Evolutionary conservation across 2,888 invertebrate genomes (phyloP), one percentile per base, ranked within the genome.

Genomic region (Melipona bicolor): DNA sequence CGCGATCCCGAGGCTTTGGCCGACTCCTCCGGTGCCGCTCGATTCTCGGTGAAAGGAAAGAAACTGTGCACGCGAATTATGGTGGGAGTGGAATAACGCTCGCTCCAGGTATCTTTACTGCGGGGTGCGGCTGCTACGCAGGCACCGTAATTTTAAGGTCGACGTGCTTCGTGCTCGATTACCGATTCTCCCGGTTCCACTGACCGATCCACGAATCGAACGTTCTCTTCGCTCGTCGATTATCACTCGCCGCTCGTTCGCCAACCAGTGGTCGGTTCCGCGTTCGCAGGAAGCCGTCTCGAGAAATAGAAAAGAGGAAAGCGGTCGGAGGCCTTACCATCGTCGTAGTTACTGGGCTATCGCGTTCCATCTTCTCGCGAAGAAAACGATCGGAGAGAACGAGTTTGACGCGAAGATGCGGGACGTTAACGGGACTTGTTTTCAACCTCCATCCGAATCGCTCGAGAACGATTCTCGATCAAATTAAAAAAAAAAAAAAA

Each of bases 41-140:
- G 83, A 36, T 78, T 77, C 87, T 76, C 81, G 90, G 89, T 89
- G 89, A 89, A 89, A 89, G 89, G 89, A 89, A 87, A 87, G 89
- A 90, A 90, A 88, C 89, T 84, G 61, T 32, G 24, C 27, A 77
- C 64, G 43, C 43, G 74, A 79, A 78, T 59, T 68, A 78, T 81
- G 87, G 90, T 84, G 84, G 88, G 83, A 85, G 90, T 79, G 81
- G 86, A 87, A 82, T 87, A 85, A 82, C 70, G 87, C 49, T 79
- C 77, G 77, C 21, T 77, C 9, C 5, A 0, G n/a, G 56, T 77
- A 68, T 77, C 78, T 43, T 43, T 79, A 27, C 1, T n/a, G 64
- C 59, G 74, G 71, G 74, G 77, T 36, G 64, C 78, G 78, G 82
- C 81, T 43, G 68, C 72, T 76, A 62, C 65, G 49, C 78, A 81